phyloP scores from a whole-genome alignment of 2,888 invertebrate species.

The Ochropleura plecta region DNA sequence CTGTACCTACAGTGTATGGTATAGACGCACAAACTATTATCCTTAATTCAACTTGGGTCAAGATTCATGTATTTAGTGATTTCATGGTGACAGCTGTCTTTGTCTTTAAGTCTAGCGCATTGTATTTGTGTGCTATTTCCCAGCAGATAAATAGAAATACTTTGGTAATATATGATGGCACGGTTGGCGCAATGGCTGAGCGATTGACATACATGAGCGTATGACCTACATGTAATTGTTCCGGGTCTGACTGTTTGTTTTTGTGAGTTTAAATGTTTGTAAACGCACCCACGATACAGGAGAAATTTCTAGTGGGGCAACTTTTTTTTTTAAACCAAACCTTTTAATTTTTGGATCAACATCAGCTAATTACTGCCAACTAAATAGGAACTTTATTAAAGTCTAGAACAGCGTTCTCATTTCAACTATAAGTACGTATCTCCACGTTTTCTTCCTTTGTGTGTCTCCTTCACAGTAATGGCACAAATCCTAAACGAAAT shows the following conservation, averaged over 20 bases:
- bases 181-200: too few relatives aligned
- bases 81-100: background rate
- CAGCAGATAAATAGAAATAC: background rate
- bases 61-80: background rate
- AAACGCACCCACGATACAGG: too few relatives aligned
- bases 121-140: background rate
- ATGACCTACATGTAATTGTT: too few relatives aligned
- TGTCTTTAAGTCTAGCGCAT: background rate
- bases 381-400: background rate
- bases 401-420: background rate
- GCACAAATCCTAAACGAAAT: conserved; percentile 4
- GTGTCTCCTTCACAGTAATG: background rate
- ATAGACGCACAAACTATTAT: background rate
- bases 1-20: background rate
- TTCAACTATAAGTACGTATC: too few relatives aligned
- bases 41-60: too few relatives aligned
- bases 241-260: too few relatives aligned
- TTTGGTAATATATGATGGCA: background rate
- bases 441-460: conserved; percentile 10
- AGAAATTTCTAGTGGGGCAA: too few relatives aligned
- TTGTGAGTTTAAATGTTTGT: too few relatives aligned
- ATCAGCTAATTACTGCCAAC: background rate
- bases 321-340: background rate
- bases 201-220: too few relatives aligned
- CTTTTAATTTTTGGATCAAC: background rate